A percentile compares a stretch with the other conserved stretches of the same genome.
These are phyloP conservation scores for Gambelia wislizenii DNA, from an alignment of 2,797 vertebrate genomes.

Conservation along the genomic window DNA sequence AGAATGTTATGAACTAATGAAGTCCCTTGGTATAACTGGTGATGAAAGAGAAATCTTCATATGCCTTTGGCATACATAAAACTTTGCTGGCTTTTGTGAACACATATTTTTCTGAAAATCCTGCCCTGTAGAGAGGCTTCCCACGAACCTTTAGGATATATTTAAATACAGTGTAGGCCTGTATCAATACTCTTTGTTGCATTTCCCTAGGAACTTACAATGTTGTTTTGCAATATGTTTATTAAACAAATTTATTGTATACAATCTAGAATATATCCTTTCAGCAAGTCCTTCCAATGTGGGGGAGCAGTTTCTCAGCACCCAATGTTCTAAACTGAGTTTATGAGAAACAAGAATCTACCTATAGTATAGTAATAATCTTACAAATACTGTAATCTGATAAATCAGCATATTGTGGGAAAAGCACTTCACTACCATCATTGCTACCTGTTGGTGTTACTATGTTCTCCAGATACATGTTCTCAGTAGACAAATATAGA, in stretches of 20 bases:
- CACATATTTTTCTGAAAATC: conserved; percentile 32
- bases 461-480: too few species aligned
- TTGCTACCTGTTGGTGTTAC: background rate
- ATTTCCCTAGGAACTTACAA: background rate
- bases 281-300: background rate
- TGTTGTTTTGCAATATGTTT: background rate
- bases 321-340: background rate
- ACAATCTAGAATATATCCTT: background rate
- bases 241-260: background rate
- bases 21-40: conserved; percentile 26
- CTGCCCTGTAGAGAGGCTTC: conserved; percentile 20
- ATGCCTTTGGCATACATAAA: conserved; percentile 4
- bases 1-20: conserved; percentile 5
- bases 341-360: background rate
- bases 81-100: background rate
- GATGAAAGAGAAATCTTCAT: background rate
- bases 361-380: too few species aligned
- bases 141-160: background rate
- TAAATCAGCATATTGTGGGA: background rate
- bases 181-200: background rate
- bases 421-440: background rate
- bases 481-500: too few species aligned
- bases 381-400: too few species aligned
- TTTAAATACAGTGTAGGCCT: background rate
- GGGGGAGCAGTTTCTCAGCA: background rate